These are phyloP conservation scores for Tichodroma muraria DNA, from an alignment of 2,113 vertebrate species.

Conservation along the genomic window DNA sequence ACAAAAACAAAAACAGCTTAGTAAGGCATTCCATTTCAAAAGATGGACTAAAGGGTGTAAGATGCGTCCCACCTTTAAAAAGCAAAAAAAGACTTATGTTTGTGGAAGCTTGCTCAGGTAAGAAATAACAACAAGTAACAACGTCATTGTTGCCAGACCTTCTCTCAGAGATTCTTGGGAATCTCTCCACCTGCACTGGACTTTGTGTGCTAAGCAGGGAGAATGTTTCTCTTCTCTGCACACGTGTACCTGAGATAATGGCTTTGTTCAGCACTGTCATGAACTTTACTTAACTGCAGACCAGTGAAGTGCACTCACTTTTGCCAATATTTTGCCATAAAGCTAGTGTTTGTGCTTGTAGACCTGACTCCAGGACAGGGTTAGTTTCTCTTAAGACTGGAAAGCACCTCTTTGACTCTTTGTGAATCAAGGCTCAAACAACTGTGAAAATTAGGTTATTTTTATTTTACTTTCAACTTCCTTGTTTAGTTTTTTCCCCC, in stretches of 20 bases:
- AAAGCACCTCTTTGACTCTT: background rate
- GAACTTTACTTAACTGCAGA: background rate
- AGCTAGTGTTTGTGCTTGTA: background rate
- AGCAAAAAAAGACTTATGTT: background rate
- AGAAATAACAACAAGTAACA: too few species aligned
- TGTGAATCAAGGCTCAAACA: background rate
- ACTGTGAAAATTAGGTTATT: background rate
- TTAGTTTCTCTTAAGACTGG: background rate
- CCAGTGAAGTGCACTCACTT: background rate
- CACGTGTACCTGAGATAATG: rapidly evolving
- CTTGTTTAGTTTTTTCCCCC: background rate
- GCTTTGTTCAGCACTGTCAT: background rate
- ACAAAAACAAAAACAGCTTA: background rate
- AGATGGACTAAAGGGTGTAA: background rate
- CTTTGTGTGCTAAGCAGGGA: background rate
- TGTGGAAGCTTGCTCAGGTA: background rate
- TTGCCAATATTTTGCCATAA: background rate
- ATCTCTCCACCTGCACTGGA: background rate
- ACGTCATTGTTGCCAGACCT: background rate
- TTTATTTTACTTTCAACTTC: background rate
- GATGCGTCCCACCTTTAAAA: background rate
- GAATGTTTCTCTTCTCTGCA: background rate
- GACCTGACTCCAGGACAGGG: background rate
- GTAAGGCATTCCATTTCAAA: background rate
- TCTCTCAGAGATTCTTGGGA: background rate